Evolutionary conservation across 2,113 vertebrate genomes (phyloP).

Genomic region (Vulpes lagopus): DNA sequence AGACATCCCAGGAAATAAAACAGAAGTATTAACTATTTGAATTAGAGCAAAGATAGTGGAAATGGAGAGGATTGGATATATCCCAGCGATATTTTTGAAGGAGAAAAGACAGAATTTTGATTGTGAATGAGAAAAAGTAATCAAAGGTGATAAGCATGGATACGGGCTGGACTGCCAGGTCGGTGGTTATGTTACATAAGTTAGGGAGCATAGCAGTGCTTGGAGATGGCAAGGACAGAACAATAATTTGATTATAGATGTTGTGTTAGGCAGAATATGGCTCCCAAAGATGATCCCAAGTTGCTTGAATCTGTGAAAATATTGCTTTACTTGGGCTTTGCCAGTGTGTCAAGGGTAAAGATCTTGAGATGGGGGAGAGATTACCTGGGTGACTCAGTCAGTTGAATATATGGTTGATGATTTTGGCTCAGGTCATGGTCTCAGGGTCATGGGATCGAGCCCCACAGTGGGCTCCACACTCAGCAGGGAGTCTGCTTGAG

Average conservation of each 20-base stretch:
- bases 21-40: background rate
- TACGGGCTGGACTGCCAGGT: no score
- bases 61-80: background rate
- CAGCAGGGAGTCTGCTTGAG: no score
- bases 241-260: background rate
- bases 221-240: background rate
- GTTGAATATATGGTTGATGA: fast-evolving
- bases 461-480: no score
- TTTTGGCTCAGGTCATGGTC: background rate
- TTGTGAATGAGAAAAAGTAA: background rate
- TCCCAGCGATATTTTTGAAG: background rate
- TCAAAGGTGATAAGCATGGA: background rate
- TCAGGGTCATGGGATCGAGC: background rate
- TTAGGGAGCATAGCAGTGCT: background rate
- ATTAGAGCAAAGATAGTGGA: background rate
- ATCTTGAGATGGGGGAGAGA: background rate
- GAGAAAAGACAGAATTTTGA: background rate
- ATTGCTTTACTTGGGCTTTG: background rate
- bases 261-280: background rate
- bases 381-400: background rate
- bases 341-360: background rate
- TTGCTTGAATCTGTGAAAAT: background rate
- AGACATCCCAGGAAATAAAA: background rate
- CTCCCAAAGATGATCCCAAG: no score
- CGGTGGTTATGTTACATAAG: no score